phyloP scores from a whole-genome alignment of 2,113 vertebrate genomes.

The Lamprologus ornatipinnis region DNA sequence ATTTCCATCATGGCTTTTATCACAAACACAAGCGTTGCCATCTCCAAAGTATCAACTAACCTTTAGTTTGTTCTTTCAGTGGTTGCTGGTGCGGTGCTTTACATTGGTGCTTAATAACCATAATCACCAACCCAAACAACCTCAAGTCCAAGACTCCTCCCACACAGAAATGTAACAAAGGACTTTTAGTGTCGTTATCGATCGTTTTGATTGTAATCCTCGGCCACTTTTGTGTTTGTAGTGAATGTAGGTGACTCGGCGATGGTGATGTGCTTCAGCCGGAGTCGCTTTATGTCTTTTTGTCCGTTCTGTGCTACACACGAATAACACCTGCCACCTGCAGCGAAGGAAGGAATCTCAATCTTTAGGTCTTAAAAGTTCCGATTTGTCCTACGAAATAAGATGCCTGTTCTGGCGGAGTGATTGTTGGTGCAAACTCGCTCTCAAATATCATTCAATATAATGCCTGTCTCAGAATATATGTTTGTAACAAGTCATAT shows the following conservation, averaged over 20 bases:
- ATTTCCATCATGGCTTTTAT: not conserved
- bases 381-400: not conserved
- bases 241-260: slow-evolving; percentile 45
- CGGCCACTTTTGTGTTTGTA: not conserved
- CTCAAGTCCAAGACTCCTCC: slow-evolving; percentile 21
- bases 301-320: not conserved
- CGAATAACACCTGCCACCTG: not conserved
- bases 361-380: not conserved
- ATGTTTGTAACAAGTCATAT: not conserved
- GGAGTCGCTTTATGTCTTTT: not conserved
- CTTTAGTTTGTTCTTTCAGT: not conserved
- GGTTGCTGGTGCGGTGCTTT: slow-evolving; percentile 50
- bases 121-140: slow-evolving; percentile 41
- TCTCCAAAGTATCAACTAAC: not conserved
- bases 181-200: not conserved
- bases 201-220: slow-evolving; percentile 36
- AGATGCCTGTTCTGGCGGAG: slow-evolving; percentile 3
- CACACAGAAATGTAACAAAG: not conserved
- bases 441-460: not conserved
- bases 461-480: not conserved
- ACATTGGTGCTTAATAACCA: slow-evolving; percentile 51
- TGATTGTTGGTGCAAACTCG: slow-evolving; percentile 8
- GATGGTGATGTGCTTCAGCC: not conserved
- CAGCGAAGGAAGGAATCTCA: not conserved
- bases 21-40: not conserved